These are phyloP conservation scores for Prionace glauca DNA, from an alignment of 2,797 vertebrate genomes.

Conservation along the genomic window DNA sequence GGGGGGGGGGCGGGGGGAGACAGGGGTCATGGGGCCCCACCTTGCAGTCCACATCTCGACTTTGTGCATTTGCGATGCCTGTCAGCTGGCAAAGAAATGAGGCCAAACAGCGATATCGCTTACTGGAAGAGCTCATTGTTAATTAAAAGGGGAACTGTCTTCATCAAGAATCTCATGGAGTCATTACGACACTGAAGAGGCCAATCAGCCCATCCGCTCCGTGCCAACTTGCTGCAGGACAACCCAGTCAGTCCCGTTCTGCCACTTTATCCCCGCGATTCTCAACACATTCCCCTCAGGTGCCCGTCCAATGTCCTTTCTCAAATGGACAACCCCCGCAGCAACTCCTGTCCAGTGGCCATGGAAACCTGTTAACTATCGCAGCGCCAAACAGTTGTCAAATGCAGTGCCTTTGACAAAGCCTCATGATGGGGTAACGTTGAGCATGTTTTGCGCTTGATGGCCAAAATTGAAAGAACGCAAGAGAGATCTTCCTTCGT, in stretches of 20 bases:
- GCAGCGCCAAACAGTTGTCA: neutral
- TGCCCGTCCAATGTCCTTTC: too few relatives aligned
- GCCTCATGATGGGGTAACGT: neutral
- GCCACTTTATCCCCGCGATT: neutral
- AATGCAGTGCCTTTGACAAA: neutral
- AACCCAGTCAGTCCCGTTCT: neutral
- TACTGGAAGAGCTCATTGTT: neutral
- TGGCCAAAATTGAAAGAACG: neutral
- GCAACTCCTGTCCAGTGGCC: neutral
- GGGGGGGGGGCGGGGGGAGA: neutral
- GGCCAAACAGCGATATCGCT: neutral
- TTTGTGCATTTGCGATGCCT: too few relatives aligned
- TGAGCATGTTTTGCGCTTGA: neutral
- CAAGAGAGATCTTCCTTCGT: neutral
- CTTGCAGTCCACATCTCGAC: neutral
- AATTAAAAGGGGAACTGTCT: neutral
- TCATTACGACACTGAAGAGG: neutral
- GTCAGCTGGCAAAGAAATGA: neutral
- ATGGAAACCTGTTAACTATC: too few relatives aligned
- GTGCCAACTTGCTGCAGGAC: neutral
- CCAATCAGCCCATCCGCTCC: neutral
- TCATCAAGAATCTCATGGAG: neutral
- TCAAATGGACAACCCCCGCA: neutral
- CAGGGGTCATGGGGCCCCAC: too few relatives aligned
- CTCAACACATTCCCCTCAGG: neutral